phyloP scores from a whole-genome alignment of 2,113 vertebrate species.

The Ahaetulla prasina region DNA sequence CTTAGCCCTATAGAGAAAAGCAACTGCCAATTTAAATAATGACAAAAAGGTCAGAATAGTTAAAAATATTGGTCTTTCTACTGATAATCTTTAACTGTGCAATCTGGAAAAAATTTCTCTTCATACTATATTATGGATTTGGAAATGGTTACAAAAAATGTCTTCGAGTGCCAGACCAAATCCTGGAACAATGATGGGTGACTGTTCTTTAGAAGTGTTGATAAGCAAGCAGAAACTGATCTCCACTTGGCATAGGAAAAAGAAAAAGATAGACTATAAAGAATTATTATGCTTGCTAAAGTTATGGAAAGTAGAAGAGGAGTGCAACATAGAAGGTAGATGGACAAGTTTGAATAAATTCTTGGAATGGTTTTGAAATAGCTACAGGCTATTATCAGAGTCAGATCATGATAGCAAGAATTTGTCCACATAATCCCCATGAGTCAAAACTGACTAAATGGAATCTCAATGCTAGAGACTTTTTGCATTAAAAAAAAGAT shows the following conservation, averaged over 20 bases:
- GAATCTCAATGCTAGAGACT: not conserved
- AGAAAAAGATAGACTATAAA: not conserved
- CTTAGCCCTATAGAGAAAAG: not conserved
- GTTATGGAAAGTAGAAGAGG: not conserved
- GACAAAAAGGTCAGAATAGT: not conserved
- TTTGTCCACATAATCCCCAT: not conserved
- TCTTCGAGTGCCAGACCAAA: not conserved
- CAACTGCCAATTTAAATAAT: not conserved
- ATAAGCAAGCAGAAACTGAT: not conserved
- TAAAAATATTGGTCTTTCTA: not conserved
- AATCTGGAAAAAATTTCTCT: not conserved
- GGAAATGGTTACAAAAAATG: not conserved
- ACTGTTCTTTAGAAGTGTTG: not conserved
- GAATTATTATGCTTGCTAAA: not conserved
- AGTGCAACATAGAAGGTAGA: not conserved
- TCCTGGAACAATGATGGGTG: not conserved
- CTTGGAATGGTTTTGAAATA: not conserved
- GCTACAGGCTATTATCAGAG: not conserved
- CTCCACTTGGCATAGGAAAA: not conserved
- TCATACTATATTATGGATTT: not conserved
- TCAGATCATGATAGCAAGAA: not conserved
- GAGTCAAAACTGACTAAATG: not conserved
- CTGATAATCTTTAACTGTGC: not conserved
- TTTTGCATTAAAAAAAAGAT: not conserved
- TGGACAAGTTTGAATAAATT: not conserved